These are phyloP conservation scores for Parnassius apollo DNA, from an alignment of 2,888 invertebrate genomes.

Conservation along the genomic window DNA sequence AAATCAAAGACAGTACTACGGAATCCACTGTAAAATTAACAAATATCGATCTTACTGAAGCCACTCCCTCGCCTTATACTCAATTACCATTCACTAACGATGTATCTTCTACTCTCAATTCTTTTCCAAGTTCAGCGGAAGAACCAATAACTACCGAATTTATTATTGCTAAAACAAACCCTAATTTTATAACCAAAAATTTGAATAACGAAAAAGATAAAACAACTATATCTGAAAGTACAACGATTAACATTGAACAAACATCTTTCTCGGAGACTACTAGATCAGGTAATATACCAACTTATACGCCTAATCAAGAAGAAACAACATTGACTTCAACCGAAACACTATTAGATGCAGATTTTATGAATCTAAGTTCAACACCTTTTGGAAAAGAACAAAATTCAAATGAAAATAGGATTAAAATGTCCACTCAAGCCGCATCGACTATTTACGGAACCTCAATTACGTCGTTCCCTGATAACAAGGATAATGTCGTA, in stretches of 20 bases:
- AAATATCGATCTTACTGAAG: not conserved
- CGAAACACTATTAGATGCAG: not conserved
- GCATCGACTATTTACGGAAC: slow-evolving; percentile 1
- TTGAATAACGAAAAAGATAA: not conserved
- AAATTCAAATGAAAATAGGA: not conserved
- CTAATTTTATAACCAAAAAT: not conserved
- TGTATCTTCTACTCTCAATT: too few species aligned
- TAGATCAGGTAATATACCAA: too few species aligned
- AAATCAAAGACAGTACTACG: not conserved
- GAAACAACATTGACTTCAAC: not conserved
- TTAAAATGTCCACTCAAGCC: not conserved
- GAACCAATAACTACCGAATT: slow-evolving; percentile 1
- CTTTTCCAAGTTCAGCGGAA: slow-evolving; percentile 1
- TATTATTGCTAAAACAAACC: not conserved
- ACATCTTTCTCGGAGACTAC: not conserved
- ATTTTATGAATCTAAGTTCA: not conserved
- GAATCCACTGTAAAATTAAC: not conserved
- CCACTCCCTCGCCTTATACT: not conserved
- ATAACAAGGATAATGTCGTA: not conserved
- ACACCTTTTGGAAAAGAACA: not conserved
- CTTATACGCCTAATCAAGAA: not conserved
- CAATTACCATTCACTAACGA: not conserved
- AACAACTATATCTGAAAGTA: not conserved
- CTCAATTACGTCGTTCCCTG: not conserved
- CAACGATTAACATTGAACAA: not conserved